Conservation (phyloP, 2,113 vertebrate genomes). For the Panthera uncia region DNA sequence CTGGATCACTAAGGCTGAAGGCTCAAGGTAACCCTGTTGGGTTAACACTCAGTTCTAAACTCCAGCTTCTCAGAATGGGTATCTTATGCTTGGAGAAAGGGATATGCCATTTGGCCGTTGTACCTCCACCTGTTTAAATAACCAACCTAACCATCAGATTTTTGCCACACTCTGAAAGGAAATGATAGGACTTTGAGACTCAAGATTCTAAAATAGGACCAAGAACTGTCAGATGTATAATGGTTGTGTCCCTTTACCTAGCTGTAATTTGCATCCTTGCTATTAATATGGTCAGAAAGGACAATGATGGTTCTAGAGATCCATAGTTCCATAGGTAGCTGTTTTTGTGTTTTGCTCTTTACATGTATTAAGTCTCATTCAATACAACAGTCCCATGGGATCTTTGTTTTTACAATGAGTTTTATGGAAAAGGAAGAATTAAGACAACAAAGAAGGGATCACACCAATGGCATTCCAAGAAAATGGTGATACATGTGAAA, state of each 20-base stretch:
- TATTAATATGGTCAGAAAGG: neutral
- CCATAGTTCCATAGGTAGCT: neutral
- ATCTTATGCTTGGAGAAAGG: neutral
- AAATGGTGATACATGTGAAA: neutral
- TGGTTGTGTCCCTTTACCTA: neutral
- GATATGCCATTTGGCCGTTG: neutral
- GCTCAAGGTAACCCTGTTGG: neutral
- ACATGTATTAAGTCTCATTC: neutral
- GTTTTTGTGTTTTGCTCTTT: neutral
- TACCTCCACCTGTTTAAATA: neutral
- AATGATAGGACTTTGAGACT: neutral
- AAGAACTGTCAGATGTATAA: neutral
- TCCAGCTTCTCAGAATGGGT: neutral
- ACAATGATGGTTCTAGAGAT: neutral
- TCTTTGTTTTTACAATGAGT: neutral
- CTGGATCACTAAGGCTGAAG: neutral
- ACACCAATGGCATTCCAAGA: neutral
- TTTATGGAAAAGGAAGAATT: neutral
- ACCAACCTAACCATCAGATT: neutral
- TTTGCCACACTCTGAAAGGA: neutral
- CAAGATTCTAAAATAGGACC: neutral
- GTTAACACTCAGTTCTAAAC: neutral
- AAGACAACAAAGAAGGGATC: neutral
- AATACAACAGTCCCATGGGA: neutral
- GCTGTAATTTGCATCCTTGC: neutral